Base-by-base conservation (phyloP, 2,888 invertebrate species). In the Stegophylla sp. region DNA sequence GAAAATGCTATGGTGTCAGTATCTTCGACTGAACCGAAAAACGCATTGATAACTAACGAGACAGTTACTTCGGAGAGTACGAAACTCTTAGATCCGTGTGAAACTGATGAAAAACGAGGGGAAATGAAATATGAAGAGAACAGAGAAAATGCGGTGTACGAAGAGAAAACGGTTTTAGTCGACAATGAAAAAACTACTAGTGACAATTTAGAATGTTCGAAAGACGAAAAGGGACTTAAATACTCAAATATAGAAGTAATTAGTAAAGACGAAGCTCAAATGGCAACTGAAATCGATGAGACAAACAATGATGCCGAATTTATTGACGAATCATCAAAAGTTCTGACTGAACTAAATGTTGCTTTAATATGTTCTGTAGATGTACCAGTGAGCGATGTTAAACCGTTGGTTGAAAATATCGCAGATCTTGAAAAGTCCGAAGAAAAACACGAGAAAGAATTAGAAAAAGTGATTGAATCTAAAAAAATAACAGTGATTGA, bases 151-250 rank as follows among this genome's bases (percentile, higher is more conserved):
- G 61, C 9, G 20, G 1, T 3, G 9, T 23, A n/a, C 12, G 67
- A 74, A n/a, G 23, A 82, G 17, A 67, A 20, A 0, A 66, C 63
- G n/a, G 15, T 67, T 63, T 69, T 82, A 72, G 34, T 77, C 23
- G 43, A 66, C 72, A 82, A 82, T 75, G 82, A 66, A 26, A 81
- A 48, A 13, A 81, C 51, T 48, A 71, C 41, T 15, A 48, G 48
- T 15, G 74, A n/a, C n/a, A n/a, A 82, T 53, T 64, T 61, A 48
- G 83, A 84, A 82, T 67, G 20, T 1, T 48, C 34, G 45, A 20
- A 74, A 28, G 82, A 74, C 56, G 41, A 82, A 83, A 75, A 76
- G 48, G 17, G 45, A 67, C 51, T 83, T 82, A 43, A 85, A 83
- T 45, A 59, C 43, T 56, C 51, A 13, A 23, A 3, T 4, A 82